Base-by-base conservation (phyloP, 2,113 vertebrate species). In the Datnioides undecimradiatus region DNA sequence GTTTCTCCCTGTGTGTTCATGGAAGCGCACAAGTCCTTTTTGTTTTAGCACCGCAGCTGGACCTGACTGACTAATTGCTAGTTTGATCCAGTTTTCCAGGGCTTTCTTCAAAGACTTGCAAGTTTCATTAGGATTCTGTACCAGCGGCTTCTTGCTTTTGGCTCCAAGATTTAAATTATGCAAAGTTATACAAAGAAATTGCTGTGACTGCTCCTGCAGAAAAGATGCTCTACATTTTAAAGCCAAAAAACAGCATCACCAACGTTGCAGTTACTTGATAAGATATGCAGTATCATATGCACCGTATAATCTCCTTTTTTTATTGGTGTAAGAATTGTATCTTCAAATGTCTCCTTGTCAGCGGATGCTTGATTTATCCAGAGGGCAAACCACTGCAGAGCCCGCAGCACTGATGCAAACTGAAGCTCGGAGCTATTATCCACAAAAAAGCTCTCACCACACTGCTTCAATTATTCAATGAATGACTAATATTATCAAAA, bases 1-100 rank as follows among this genome's bases (percentile, higher is more conserved):
- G 77, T 87, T 88, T 88, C 79, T 81, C 71, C 71, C 79, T 87
- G 88, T 90, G 90, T 84, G 88, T 90, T 84, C 81, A 70, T 76
- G 59, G 80, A 78, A 70, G 87, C 80, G 80, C 89, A 92, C 90
- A 93, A 86, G 79, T 80, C 77, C 72, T 90, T 92, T 90, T 91
- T 92, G 89, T 94, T 91, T 91, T 67, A 73, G 82, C 68, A 33
- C 36, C 81, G 90, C 92, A 93, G 88, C 88, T 93, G 90, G 87
- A 92, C 92, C 80, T 89, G 84, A 90, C 87, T 92, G 92, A 90
- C 92, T 93, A 93, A 93, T 92, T 93, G 87, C 91, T 91, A 88
- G 90, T 90, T 92, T 93, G 88, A 92, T 92, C 82, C 85, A 92
- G 90, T 93, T 93, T 93, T 89, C 88, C 59, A 84, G 83, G 87